Conservation (phyloP, 2,888 invertebrate genomes). For the Petrolisthes manimaculis region DNA sequence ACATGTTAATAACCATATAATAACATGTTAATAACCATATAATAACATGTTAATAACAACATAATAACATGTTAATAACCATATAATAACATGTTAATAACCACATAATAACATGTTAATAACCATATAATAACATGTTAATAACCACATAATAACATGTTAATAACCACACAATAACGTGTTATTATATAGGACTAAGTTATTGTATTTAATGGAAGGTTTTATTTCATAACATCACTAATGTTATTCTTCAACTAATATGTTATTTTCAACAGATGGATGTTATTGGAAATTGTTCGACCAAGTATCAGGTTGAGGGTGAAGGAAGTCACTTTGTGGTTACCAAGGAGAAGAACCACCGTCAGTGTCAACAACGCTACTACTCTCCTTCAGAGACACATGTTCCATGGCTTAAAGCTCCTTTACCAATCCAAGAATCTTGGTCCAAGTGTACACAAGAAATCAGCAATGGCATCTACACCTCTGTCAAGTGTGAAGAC, state of each 20-base stretch:
- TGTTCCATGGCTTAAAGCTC: slow-evolving; percentile 34
- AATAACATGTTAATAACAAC: too few species aligned
- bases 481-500: slow-evolving; percentile 44
- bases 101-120: not conserved
- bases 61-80: too few species aligned
- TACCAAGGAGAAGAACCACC: slow-evolving; percentile 48
- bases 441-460: slow-evolving; percentile 43
- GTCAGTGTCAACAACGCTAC: slow-evolving; percentile 39
- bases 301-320: slow-evolving; percentile 28
- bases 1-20: too few species aligned
- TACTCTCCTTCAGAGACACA: slow-evolving; percentile 32
- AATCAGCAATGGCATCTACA: slow-evolving; percentile 40
- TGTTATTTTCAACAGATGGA: slow-evolving; percentile 40
- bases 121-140: not conserved
- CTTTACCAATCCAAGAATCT: slow-evolving; percentile 44
- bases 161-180: not conserved
- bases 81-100: too few species aligned
- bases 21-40: too few species aligned
- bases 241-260: not conserved
- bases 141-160: too few species aligned
- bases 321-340: slow-evolving; percentile 35
- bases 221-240: not conserved
- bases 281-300: slow-evolving; percentile 47
- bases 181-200: not conserved
- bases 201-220: not conserved